Evolutionary conservation across 2,797 vertebrate genomes (phyloP).

Genomic region (Neostethus bicornis): DNA sequence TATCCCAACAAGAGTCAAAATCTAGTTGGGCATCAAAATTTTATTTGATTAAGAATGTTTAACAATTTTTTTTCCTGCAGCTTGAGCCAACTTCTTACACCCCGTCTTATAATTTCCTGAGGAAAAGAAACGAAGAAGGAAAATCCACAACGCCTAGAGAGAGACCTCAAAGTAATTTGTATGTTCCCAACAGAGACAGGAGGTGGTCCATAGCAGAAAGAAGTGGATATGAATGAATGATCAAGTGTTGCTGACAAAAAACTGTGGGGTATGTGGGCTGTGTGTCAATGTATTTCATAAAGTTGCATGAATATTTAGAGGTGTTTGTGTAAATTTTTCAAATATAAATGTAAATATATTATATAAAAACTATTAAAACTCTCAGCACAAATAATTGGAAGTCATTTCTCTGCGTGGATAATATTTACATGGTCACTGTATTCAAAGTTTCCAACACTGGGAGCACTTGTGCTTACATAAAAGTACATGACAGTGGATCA

Average conservation of each 20-base stretch:
- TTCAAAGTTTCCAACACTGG: neutral
- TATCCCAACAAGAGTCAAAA: too few relatives aligned
- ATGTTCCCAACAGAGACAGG: slow-evolving; percentile 51
- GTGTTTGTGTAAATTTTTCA: too few relatives aligned
- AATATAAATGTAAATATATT: slow-evolving; percentile 18
- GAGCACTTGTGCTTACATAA: neutral
- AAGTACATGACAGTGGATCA: neutral
- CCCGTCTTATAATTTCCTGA: slow-evolving; percentile 74
- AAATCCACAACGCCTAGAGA: slow-evolving; percentile 54
- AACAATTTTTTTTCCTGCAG: slow-evolving; percentile 39
- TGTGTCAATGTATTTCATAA: slow-evolving; percentile 31
- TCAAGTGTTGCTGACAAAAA: slow-evolving; percentile 12
- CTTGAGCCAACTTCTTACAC: slow-evolving; percentile 51
- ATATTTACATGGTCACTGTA: neutral
- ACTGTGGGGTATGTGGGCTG: slow-evolving; percentile 30
- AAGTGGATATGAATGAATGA: slow-evolving; percentile 35
- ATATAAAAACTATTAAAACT: neutral
- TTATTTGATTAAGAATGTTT: too few relatives aligned
- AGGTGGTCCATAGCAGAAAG: slow-evolving; percentile 24
- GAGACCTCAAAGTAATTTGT: slow-evolving; percentile 59
- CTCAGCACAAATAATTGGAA: slow-evolving; percentile 1
- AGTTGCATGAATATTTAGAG: slow-evolving; percentile 1
- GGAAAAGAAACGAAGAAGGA: slow-evolving; percentile 68
- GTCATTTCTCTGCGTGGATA: neutral
- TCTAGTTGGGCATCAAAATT: too few relatives aligned